Evolutionary conservation across 2,888 invertebrate species (phyloP).

Genomic region (Margaritifera margaritifera): DNA sequence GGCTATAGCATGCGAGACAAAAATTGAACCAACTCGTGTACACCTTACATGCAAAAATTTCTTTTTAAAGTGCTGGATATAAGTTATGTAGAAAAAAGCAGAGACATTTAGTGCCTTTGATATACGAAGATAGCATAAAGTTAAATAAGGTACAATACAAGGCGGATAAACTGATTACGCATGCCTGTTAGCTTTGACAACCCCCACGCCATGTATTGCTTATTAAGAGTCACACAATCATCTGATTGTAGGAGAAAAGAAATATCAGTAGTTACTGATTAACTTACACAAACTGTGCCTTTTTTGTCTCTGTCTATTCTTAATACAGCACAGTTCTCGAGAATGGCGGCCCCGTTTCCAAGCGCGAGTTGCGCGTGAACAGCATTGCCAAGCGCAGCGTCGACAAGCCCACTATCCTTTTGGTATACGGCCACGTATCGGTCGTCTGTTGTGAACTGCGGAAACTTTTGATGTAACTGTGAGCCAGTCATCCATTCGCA

Average conservation of each 20-base stretch:
- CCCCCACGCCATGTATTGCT: too few relatives aligned
- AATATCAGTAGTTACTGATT: background rate
- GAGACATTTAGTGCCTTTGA: too few relatives aligned
- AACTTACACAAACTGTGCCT: slow-evolving; percentile 45
- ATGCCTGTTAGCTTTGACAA: too few relatives aligned
- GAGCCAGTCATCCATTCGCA: slow-evolving; percentile 50
- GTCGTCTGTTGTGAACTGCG: slow-evolving; percentile 58
- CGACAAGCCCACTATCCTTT: slow-evolving; percentile 67
- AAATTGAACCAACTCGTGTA: too few relatives aligned
- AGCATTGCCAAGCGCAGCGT: slow-evolving; percentile 67
- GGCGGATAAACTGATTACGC: too few relatives aligned
- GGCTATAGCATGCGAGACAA: too few relatives aligned
- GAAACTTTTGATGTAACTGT: slow-evolving; percentile 48
- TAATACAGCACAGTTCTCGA: slow-evolving; percentile 63
- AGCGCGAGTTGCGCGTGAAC: slow-evolving; percentile 67
- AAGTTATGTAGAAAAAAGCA: too few relatives aligned
- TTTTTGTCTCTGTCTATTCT: slow-evolving; percentile 42
- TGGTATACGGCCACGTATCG: slow-evolving; percentile 58
- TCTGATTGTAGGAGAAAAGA: background rate
- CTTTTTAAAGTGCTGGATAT: too few relatives aligned
- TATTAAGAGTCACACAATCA: too few relatives aligned
- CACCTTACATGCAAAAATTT: too few relatives aligned
- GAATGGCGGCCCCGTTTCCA: slow-evolving; percentile 62
- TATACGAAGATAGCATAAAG: too few relatives aligned
- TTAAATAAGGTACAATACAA: too few relatives aligned